Evolutionary conservation across 2,888 invertebrate genomes (phyloP).

Genomic region (Ashinkailepas kermadecensis): DNA sequence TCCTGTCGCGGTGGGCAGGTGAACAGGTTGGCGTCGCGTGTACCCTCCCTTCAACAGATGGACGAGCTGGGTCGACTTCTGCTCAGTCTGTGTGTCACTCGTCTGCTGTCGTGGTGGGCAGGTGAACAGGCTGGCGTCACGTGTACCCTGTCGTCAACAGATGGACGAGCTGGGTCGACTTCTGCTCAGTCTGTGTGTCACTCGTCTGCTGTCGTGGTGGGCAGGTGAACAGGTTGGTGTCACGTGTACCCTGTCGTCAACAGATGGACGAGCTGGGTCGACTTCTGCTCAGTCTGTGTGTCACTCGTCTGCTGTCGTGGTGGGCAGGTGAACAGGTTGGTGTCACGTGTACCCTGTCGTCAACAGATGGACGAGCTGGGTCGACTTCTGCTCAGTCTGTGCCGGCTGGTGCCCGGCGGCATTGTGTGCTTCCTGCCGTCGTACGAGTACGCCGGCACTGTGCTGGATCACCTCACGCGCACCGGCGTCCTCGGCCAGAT

Average conservation of each 20-base stretch:
- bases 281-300: constrained; percentile 47
- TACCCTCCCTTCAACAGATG: constrained; percentile 49
- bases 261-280: constrained; percentile 68
- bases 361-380: constrained; percentile 68
- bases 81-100: background rate
- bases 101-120: no score
- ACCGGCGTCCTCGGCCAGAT: constrained; percentile 59
- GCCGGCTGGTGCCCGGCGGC: constrained; percentile 76
- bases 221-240: no score
- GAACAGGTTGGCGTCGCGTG: no score
- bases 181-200: constrained; percentile 44
- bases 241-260: constrained; percentile 45
- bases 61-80: constrained; percentile 55
- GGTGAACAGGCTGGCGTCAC: no score
- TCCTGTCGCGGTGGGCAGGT: no score
- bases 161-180: constrained; percentile 65
- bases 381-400: constrained; percentile 60
- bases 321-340: no score
- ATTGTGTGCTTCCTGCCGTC: constrained; percentile 90
- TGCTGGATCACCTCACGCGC: constrained; percentile 56
- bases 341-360: constrained; percentile 13
- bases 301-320: no score
- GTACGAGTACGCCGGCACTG: constrained; percentile 72
- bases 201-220: no score
- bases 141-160: constrained; percentile 45